A percentile compares a stretch with the other conserved stretches of the same genome.
These are phyloP conservation scores for Trogon surrucura DNA, from an alignment of 2,113 vertebrate species.

Conservation along the genomic window DNA sequence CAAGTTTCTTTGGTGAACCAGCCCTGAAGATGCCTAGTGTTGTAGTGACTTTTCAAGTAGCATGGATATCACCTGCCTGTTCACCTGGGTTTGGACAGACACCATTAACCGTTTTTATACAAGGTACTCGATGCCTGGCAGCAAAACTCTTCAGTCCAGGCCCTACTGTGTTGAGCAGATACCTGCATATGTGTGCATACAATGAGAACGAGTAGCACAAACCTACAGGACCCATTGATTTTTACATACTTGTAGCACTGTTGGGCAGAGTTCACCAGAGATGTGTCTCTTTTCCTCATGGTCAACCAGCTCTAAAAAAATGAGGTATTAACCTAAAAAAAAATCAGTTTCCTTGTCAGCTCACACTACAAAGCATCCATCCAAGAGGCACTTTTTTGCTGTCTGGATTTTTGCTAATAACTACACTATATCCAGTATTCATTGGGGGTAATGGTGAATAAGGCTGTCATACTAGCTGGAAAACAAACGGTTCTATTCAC, in stretches of 20 bases:
- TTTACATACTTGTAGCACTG: too few species aligned
- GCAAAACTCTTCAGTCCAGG: not conserved
- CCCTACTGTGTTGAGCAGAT: not conserved
- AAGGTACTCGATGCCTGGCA: not conserved
- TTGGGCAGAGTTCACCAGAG: not conserved
- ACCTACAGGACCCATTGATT: not conserved
- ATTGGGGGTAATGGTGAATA: not conserved
- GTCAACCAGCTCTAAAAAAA: not conserved
- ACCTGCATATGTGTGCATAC: not conserved
- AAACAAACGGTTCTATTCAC: not conserved
- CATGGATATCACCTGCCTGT: fast-evolving
- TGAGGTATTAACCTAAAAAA: not conserved
- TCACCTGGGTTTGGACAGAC: not conserved
- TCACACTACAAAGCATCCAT: not conserved
- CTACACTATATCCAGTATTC: not conserved
- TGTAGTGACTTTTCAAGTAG: not conserved
- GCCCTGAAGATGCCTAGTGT: not conserved
- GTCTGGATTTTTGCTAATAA: not conserved
- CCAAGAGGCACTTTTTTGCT: not conserved
- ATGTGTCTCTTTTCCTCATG: not conserved
- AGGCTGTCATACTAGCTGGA: not conserved
- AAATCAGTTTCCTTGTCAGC: not conserved
- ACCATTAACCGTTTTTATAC: not conserved
- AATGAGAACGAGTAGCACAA: not conserved
- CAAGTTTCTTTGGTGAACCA: not conserved